Evolutionary conservation across 2,113 vertebrate genomes (phyloP).

Genomic region (Chaetura pelagica): DNA sequence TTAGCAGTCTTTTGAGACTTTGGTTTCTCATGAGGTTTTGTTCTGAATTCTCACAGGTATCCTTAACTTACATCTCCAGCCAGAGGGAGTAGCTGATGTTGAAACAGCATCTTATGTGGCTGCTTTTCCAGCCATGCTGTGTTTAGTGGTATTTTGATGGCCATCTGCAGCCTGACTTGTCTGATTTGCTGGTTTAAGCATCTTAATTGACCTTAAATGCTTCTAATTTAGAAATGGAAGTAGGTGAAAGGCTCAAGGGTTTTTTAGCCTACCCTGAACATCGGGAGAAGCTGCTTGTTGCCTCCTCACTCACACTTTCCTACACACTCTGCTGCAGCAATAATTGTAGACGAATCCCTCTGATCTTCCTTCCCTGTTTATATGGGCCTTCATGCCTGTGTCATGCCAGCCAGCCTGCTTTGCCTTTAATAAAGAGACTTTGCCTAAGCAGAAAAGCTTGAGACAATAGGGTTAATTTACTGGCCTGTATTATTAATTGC

Average conservation of each 20-base stretch:
- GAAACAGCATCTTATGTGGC: background rate
- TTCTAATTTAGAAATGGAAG: constrained; percentile 46
- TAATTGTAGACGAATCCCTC: constrained; percentile 3
- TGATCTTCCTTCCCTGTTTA: constrained; percentile 8
- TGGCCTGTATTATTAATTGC: constrained; percentile 29
- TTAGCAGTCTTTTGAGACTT: background rate
- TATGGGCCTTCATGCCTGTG: background rate
- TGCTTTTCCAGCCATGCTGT: background rate
- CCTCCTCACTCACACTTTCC: constrained; percentile 3
- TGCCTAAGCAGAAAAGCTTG: background rate
- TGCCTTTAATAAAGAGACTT: constrained; percentile 13
- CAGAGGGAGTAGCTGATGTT: constrained; percentile 30
- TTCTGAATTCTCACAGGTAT: background rate
- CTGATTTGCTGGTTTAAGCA: constrained; percentile 47
- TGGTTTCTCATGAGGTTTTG: background rate
- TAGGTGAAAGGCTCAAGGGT: constrained; percentile 28
- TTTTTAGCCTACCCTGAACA: constrained; percentile 2
- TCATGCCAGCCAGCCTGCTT: background rate
- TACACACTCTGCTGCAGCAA: background rate
- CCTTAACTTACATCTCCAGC: constrained; percentile 18
- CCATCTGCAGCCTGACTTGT: constrained; percentile 34
- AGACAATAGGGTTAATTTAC: constrained; percentile 12
- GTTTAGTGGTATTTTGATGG: constrained; percentile 40
- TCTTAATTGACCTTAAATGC: constrained; percentile 57
- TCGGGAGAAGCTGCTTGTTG: constrained; percentile 29